A percentile compares a stretch with the other conserved stretches of the same genome.
Conservation (phyloP, 2,888 invertebrate genomes). For the Prenolepis imparis region DNA sequence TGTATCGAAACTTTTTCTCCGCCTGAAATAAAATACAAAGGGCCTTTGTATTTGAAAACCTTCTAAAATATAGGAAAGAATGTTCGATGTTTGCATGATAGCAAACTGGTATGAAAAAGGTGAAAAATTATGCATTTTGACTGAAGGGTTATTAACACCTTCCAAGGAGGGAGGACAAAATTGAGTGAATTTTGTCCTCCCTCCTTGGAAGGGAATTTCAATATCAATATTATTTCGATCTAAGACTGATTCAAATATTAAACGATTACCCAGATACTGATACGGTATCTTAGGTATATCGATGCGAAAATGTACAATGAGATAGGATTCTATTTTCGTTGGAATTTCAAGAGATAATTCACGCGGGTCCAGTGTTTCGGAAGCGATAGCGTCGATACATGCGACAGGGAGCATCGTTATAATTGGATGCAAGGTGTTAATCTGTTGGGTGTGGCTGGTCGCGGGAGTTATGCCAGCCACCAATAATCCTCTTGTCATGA, state of each 20-base stretch:
- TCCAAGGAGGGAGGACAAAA: not conserved
- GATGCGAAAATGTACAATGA: not conserved
- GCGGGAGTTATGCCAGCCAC: slow-evolving; percentile 75
- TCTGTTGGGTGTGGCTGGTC: slow-evolving; percentile 77
- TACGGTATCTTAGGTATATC: not conserved
- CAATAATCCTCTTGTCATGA: slow-evolving; percentile 76
- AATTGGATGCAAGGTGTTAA: slow-evolving; percentile 80
- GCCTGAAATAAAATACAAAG: too few relatives aligned
- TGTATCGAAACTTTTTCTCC: too few relatives aligned
- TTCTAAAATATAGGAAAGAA: too few relatives aligned
- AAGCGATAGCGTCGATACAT: slow-evolving; percentile 62
- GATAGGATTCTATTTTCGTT: not conserved
- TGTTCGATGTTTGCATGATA: too few relatives aligned
- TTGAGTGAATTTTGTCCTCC: too few relatives aligned
- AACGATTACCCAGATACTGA: not conserved
- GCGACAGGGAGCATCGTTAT: slow-evolving; percentile 73
- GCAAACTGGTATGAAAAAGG: too few relatives aligned
- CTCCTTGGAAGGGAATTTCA: too few relatives aligned
- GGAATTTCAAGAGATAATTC: not conserved
- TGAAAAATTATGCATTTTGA: too few relatives aligned
- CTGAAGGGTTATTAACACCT: not conserved
- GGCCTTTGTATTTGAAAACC: too few relatives aligned
- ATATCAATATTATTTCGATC: not conserved
- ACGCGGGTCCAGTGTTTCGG: slow-evolving; percentile 32
- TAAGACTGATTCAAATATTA: not conserved